Evolutionary conservation across 2,113 vertebrate species (phyloP).

Genomic region (Diphyllodes magnificus): DNA sequence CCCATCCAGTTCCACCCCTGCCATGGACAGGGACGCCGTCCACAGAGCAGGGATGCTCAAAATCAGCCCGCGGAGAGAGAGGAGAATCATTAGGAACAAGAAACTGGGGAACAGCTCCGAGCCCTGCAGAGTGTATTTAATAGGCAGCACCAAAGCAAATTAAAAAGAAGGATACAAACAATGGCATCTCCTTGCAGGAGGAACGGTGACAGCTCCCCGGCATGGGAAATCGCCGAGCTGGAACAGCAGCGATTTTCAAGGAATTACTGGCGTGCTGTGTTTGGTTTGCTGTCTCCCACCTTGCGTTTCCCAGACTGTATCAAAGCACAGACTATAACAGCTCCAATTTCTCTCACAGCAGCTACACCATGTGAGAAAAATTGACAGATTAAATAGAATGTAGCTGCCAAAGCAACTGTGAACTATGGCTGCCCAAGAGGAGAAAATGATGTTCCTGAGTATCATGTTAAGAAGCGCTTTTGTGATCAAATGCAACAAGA

Average conservation of each 20-base stretch:
- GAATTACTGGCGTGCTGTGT: slow-evolving; percentile 66
- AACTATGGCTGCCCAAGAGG: slow-evolving; percentile 47
- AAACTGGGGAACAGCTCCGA: not conserved
- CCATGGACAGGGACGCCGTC: not conserved
- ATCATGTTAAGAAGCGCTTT: not conserved
- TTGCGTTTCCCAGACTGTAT: slow-evolving; percentile 67
- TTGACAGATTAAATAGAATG: slow-evolving; percentile 69
- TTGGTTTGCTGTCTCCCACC: slow-evolving; percentile 62
- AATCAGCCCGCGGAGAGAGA: not conserved
- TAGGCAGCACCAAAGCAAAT: not conserved
- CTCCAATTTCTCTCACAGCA: slow-evolving; percentile 72
- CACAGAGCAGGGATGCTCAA: too few relatives aligned
- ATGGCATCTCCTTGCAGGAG: not conserved
- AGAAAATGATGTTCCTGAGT: not conserved
- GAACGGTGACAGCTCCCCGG: not conserved
- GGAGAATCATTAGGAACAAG: not conserved
- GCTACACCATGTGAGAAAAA: slow-evolving; percentile 61
- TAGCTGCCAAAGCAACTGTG: slow-evolving; percentile 45
- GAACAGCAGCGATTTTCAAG: slow-evolving; percentile 53
- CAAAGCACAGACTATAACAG: slow-evolving; percentile 61
- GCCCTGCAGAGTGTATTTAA: not conserved
- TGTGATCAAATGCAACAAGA: not conserved
- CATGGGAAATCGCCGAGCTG: not conserved
- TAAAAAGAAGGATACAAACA: not conserved
- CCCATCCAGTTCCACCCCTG: not conserved